Evolutionary conservation across 2,888 invertebrate species (phyloP).

Genomic region (Hyposoter didymator): DNA sequence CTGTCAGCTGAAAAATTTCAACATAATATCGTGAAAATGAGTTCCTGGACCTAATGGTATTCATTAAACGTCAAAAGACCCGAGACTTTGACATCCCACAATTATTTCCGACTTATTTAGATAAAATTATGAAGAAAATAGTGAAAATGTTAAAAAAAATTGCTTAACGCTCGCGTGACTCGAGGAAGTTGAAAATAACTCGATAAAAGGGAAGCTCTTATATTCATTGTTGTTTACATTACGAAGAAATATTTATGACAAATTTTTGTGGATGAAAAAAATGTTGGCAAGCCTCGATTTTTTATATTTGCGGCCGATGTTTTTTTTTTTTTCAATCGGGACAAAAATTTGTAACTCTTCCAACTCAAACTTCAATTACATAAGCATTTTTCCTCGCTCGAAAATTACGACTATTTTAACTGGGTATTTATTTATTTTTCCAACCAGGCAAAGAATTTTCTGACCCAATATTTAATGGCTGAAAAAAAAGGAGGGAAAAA

Average conservation of each 20-base stretch:
- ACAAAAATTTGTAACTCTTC: conserved; percentile 32
- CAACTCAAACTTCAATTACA: conserved; percentile 21
- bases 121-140: neutral
- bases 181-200: conserved; percentile 5
- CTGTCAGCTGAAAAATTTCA: neutral
- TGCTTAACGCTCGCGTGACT: no score
- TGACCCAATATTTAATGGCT: neutral
- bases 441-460: neutral
- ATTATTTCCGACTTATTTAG: neutral
- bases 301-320: neutral
- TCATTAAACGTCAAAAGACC: neutral
- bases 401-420: conserved; percentile 21
- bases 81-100: neutral
- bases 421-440: neutral
- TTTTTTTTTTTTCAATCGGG: conserved; percentile 2
- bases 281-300: conserved; percentile 18
- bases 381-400: conserved; percentile 11
- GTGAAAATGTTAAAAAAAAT: neutral
- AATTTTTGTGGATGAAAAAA: conserved; percentile 4
- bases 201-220: neutral
- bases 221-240: conserved; percentile 5
- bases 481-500: neutral
- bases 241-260: neutral
- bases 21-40: neutral
- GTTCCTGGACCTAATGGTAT: neutral